Evolutionary conservation across 2,113 vertebrate genomes (phyloP).

Genomic region (Platanista minor): DNA sequence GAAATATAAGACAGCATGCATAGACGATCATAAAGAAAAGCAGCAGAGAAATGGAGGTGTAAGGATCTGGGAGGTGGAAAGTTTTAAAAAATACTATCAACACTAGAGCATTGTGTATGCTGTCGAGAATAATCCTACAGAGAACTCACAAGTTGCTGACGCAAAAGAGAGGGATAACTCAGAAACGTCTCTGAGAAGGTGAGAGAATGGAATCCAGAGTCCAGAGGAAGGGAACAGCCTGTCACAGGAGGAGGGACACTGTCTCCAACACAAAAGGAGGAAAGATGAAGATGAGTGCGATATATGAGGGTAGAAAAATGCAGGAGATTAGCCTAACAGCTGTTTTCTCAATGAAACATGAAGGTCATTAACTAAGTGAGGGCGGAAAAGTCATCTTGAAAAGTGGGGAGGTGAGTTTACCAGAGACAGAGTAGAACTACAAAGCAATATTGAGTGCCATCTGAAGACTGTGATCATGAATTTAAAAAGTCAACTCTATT

Average conservation of each 20-base stretch:
- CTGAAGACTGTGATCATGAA: neutral
- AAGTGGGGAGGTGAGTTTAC: neutral
- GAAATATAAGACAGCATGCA: neutral
- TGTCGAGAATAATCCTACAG: neutral
- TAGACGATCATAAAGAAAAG: too few relatives aligned
- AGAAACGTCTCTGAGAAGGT: neutral
- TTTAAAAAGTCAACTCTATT: neutral
- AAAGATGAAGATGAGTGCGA: neutral
- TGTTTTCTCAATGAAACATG: neutral
- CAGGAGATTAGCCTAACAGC: neutral
- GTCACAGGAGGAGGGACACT: neutral
- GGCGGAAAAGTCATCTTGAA: neutral
- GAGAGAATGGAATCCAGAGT: neutral
- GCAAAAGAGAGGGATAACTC: neutral
- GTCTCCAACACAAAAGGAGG: neutral
- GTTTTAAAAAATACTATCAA: neutral
- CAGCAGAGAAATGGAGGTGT: neutral
- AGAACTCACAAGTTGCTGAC: neutral
- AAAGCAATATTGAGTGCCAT: neutral
- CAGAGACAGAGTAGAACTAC: neutral
- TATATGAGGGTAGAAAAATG: neutral
- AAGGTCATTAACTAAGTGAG: neutral
- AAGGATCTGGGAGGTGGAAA: neutral
- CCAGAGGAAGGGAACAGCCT: neutral
- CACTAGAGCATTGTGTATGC: neutral